phyloP scores from a whole-genome alignment of 1,140 invertebrate species.

The Hypothenemus hampei region DNA sequence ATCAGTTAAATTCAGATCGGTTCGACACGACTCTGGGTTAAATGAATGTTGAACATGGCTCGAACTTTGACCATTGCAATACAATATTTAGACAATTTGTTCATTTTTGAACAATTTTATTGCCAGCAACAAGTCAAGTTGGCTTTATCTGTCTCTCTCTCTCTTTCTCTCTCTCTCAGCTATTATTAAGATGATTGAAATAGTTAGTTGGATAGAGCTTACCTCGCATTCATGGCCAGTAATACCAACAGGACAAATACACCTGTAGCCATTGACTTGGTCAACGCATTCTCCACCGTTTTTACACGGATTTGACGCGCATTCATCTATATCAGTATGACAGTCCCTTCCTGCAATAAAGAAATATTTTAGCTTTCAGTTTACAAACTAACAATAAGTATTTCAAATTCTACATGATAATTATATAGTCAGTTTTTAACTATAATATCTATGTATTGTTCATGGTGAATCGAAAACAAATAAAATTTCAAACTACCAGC shows the following conservation, averaged over 20 bases:
- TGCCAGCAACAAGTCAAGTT: too few species aligned
- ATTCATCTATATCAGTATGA: constrained; percentile 67
- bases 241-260: constrained; percentile 79
- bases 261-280: constrained; percentile 71
- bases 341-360: constrained; percentile 55
- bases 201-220: constrained; percentile 27
- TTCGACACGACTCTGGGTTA: constrained; percentile 8
- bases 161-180: too few species aligned
- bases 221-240: constrained; percentile 75
- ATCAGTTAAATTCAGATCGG: constrained; percentile 23
- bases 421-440: too few species aligned
- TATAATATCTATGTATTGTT: too few species aligned
- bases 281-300: constrained; percentile 83
- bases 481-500: background rate
- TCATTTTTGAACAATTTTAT: too few species aligned
- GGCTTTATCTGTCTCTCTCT: too few species aligned
- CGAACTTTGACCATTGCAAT: constrained; percentile 9
- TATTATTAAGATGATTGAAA: constrained; percentile 3
- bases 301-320: constrained; percentile 70
- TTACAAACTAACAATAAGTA: too few species aligned
- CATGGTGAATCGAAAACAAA: background rate
- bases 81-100: too few species aligned
- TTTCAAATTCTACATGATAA: too few species aligned
- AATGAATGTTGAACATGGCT: constrained; percentile 12
- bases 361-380: constrained; percentile 3